A percentile compares a stretch with the other conserved stretches of the same genome.
Evolutionary conservation across 2,113 vertebrate species (phyloP).

Genomic region (Channa maculata): DNA sequence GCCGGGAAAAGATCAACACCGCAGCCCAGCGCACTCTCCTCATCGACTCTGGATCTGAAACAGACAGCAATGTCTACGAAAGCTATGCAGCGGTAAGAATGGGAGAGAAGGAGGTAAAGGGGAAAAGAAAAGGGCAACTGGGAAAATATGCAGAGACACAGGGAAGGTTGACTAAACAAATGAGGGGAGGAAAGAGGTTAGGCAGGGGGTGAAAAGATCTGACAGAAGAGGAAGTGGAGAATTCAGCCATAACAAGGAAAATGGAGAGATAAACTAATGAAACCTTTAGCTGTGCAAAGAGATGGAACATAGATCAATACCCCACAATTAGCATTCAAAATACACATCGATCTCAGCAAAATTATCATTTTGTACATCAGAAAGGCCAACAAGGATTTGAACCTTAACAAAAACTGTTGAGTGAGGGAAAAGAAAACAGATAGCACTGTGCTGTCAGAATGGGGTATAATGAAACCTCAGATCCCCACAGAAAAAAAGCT

Average conservation of each 20-base stretch:
- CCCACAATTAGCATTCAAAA: constrained; percentile 77
- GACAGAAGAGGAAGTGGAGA: constrained; percentile 62
- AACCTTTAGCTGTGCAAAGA: constrained; percentile 64
- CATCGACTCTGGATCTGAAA: constrained; percentile 81
- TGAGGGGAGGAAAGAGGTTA: constrained; percentile 39
- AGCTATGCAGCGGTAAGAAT: constrained; percentile 73
- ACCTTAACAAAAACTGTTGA: constrained; percentile 63
- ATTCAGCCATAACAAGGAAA: constrained; percentile 62
- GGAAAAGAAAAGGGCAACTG: constrained; percentile 19
- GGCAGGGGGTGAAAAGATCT: constrained; percentile 45
- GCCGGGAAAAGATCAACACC: constrained; percentile 76
- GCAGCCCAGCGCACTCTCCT: constrained; percentile 78
- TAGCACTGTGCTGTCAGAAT: constrained; percentile 24
- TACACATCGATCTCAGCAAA: constrained; percentile 62
- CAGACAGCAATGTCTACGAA: constrained; percentile 77
- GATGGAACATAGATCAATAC: constrained; percentile 72
- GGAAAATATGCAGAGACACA: constrained; percentile 41
- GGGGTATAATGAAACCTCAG: constrained; percentile 39
- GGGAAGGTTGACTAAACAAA: constrained; percentile 60
- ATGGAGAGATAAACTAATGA: constrained; percentile 72
- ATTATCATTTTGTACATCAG: constrained; percentile 75
- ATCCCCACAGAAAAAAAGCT: constrained; percentile 13
- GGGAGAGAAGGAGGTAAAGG: constrained; percentile 3
- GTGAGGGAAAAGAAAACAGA: constrained; percentile 55
- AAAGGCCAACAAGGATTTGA: constrained; percentile 67